Evolutionary conservation across 2,888 invertebrate species (phyloP).

Genomic region (Rutpela maculata): DNA sequence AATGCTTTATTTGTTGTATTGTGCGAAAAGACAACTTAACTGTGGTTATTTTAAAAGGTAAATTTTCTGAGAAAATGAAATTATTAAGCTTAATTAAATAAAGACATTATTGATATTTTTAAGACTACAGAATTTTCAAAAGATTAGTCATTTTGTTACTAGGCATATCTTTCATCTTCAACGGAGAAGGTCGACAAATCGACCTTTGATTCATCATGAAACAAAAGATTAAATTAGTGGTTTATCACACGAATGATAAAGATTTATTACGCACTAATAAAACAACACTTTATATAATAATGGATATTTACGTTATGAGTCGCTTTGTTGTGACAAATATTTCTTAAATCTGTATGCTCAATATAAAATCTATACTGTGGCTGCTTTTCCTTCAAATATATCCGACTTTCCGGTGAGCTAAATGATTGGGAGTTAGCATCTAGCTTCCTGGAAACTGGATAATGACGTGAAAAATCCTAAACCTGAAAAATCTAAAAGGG

Average conservation of each 20-base stretch:
- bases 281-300: background rate
- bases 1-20: too few relatives aligned
- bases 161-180: background rate
- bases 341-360: too few relatives aligned
- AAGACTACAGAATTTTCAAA: background rate
- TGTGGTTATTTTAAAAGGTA: too few relatives aligned
- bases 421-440: too few relatives aligned
- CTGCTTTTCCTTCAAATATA: too few relatives aligned
- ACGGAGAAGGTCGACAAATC: background rate
- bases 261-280: background rate
- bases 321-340: background rate
- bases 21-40: too few relatives aligned
- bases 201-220: background rate
- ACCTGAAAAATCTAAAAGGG: too few relatives aligned
- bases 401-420: too few relatives aligned
- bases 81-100: background rate
- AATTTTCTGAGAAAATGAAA: background rate
- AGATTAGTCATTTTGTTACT: background rate
- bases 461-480: too few relatives aligned
- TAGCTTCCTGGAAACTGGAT: too few relatives aligned
- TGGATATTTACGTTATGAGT: background rate
- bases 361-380: too few relatives aligned
- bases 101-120: background rate
- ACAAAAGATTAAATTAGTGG: background rate
- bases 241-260: background rate